A percentile compares a stretch with the other conserved stretches of the same genome.
These are phyloP conservation scores for Clusia tigrina DNA, from an alignment of 2,888 invertebrate species.

Conservation along the genomic window DNA sequence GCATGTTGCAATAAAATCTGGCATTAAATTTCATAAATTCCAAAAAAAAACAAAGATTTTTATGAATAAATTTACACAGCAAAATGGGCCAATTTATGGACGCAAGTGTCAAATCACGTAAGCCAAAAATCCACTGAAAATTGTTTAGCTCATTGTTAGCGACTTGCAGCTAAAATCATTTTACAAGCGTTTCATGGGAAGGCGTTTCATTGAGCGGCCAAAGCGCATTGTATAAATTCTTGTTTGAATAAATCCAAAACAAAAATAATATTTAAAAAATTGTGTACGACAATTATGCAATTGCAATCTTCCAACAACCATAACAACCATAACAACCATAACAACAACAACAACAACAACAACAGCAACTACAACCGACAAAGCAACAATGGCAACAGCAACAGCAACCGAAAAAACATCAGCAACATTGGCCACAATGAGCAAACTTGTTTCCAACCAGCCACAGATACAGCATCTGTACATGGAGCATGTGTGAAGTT, in stretches of 20 bases:
- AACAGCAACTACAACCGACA: constrained; percentile 30
- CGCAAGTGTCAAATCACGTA: neutral
- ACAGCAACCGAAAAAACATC: constrained; percentile 20
- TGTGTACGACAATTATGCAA: constrained; percentile 36
- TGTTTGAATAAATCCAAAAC: neutral
- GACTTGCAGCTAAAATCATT: neutral
- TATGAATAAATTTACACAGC: neutral
- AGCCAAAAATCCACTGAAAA: neutral
- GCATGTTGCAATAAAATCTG: no score
- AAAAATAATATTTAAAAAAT: neutral
- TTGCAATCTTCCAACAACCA: constrained; percentile 40
- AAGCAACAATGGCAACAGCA: constrained; percentile 25
- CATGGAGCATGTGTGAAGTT: constrained; percentile 48
- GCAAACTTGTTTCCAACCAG: constrained; percentile 45
- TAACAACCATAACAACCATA: constrained; percentile 26
- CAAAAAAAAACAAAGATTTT: neutral
- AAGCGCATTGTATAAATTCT: no score
- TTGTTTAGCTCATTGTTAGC: neutral
- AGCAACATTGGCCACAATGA: constrained; percentile 21
- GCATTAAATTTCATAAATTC: neutral
- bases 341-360: constrained; percentile 21
- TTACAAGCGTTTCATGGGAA: no score
- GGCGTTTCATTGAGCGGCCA: no score
- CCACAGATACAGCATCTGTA: constrained; percentile 27
- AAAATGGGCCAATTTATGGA: neutral